These are phyloP conservation scores for Plectus sambesii DNA, from an alignment of 1,140 invertebrate genomes.

Conservation along the genomic window DNA sequence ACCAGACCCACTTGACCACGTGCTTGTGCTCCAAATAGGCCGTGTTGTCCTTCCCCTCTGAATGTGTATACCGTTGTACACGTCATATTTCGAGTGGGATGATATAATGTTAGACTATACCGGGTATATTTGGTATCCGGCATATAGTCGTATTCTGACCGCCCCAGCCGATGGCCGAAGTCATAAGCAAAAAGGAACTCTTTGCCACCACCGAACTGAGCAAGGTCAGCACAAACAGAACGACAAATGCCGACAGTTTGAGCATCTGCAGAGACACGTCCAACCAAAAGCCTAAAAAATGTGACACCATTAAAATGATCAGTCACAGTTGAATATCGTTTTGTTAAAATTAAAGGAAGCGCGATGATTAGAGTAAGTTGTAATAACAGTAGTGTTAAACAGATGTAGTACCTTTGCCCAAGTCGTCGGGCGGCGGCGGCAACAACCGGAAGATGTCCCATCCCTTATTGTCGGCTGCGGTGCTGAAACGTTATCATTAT, in stretches of 20 bases:
- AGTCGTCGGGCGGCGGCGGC: constrained; percentile 30
- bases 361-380: too few species aligned
- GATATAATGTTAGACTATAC: not conserved
- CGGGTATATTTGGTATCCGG: not conserved
- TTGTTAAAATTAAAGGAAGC: too few species aligned
- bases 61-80: constrained; percentile 12
- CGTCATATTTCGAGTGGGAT: not conserved
- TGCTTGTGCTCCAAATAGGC: constrained; percentile 33
- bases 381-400: too few species aligned
- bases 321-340: not conserved
- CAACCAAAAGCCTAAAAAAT: constrained; percentile 39
- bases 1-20: constrained; percentile 43
- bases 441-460: constrained; percentile 40
- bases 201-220: constrained; percentile 37
- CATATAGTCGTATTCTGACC: constrained; percentile 41
- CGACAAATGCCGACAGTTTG: constrained; percentile 38
- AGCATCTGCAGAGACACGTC: constrained; percentile 34
- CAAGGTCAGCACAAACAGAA: constrained; percentile 37
- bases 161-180: constrained; percentile 36
- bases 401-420: constrained; percentile 38
- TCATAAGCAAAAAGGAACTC: constrained; percentile 36
- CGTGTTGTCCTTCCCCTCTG: constrained; percentile 31
- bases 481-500: constrained; percentile 24
- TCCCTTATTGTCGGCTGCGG: constrained; percentile 26
- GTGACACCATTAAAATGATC: not conserved